phyloP scores from a whole-genome alignment of 2,888 invertebrate genomes.

The Brachycybe producta region DNA sequence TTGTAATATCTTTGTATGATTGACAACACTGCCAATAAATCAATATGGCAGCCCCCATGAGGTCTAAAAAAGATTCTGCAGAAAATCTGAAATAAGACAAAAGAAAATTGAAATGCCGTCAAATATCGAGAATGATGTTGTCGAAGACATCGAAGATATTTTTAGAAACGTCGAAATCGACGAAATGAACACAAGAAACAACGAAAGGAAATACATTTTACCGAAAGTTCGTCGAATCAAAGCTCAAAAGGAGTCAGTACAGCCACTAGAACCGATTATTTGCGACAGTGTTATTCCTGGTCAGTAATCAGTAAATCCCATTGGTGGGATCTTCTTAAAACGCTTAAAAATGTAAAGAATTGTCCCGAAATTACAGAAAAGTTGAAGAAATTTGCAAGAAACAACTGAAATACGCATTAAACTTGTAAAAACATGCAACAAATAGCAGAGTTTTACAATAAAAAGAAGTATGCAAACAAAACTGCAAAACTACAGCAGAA shows the following conservation, averaged over 20 bases:
- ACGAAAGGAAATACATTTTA: conserved; percentile 1
- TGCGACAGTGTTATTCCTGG: conserved; percentile 5
- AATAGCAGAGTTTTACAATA: not conserved
- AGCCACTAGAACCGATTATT: not conserved
- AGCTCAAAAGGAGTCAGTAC: not conserved
- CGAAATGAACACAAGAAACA: not conserved
- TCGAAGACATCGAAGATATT: conserved; percentile 15
- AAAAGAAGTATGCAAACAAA: not conserved
- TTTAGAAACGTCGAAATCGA: not conserved
- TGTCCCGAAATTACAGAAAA: conserved; percentile 9
- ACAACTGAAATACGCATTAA: not conserved
- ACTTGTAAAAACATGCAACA: not conserved
- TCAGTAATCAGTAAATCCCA: not conserved
- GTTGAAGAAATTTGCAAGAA: not conserved
- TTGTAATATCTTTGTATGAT: too few species aligned
- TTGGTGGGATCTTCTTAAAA: not conserved
- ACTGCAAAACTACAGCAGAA: not conserved
- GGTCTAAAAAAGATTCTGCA: too few species aligned
- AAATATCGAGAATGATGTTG: too few species aligned
- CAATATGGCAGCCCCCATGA: too few species aligned
- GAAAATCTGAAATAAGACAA: too few species aligned
- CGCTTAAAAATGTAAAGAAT: not conserved
- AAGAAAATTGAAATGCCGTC: too few species aligned
- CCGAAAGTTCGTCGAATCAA: conserved; percentile 4
- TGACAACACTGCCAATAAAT: too few species aligned